Evolutionary conservation across 2,113 vertebrate species (phyloP).

Genomic region (Steatornis caripensis): DNA sequence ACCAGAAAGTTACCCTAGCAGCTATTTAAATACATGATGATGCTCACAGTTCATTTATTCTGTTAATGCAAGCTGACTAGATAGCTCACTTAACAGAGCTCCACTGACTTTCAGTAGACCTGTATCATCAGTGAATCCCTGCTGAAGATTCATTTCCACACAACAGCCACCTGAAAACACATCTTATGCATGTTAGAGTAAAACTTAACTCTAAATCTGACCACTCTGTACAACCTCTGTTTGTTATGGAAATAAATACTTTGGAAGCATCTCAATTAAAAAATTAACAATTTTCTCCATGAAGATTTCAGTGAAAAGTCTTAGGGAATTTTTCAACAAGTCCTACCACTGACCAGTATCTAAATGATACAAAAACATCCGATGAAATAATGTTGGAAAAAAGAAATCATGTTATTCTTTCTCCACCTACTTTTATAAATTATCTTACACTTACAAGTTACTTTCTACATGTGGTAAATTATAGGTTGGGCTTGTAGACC

Average conservation of each 20-base stretch:
- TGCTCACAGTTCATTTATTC: not conserved
- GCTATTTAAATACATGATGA: not conserved
- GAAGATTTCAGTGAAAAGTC: not conserved
- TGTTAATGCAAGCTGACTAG: not conserved
- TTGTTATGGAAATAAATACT: not conserved
- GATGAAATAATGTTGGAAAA: not conserved
- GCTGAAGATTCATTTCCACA: not conserved
- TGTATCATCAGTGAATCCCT: not conserved
- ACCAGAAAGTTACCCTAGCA: not conserved
- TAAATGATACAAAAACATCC: not conserved
- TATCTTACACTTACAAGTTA: not conserved
- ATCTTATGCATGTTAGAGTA: not conserved
- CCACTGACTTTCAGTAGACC: not conserved
- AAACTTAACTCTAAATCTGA: not conserved
- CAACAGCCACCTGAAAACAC: not conserved
- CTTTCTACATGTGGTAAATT: not conserved
- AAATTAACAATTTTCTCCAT: not conserved
- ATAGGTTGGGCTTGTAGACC: not conserved
- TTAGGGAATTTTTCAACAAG: not conserved
- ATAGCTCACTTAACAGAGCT: not conserved
- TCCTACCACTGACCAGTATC: not conserved
- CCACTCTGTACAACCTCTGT: not conserved
- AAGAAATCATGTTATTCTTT: not conserved
- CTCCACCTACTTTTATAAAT: not conserved
- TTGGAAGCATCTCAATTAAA: not conserved